phyloP scores from a whole-genome alignment of 2,113 vertebrate species.

The Haliaeetus leucogaster region DNA sequence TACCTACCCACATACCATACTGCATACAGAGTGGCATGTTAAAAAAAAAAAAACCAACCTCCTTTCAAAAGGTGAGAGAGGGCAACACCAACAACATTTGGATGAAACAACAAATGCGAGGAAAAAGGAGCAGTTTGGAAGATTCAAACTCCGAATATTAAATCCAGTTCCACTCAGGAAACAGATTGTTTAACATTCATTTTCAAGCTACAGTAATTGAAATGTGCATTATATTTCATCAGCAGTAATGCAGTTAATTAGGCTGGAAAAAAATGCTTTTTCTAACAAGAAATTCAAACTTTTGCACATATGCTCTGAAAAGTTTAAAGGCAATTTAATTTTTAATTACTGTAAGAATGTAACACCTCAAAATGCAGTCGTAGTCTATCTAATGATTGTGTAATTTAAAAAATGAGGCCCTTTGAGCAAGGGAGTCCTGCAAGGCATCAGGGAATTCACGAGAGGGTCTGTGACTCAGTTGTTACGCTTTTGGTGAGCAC shows the following conservation, averaged over 20 bases:
- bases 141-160: not conserved
- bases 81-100: not conserved
- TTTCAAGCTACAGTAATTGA: not conserved
- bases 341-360: not conserved
- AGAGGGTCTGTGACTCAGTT: not conserved
- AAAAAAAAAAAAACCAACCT: not conserved
- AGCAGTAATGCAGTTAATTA: not conserved
- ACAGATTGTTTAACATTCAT: not conserved
- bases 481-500: not conserved
- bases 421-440: not conserved
- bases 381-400: fast-evolving
- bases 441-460: not conserved
- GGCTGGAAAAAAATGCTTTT: not conserved
- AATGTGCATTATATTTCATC: not conserved
- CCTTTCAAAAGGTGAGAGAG: not conserved
- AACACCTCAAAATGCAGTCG: not conserved
- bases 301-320: not conserved
- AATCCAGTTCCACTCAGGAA: not conserved
- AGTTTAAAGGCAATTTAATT: not conserved
- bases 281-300: not conserved
- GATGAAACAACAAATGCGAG: not conserved
- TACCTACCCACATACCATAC: not conserved
- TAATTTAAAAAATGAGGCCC: not conserved
- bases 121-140: not conserved
- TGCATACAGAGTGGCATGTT: not conserved